Conservation (phyloP, 92 coral and sea anemone species). For the Epizoanthus fatuus region DNA sequence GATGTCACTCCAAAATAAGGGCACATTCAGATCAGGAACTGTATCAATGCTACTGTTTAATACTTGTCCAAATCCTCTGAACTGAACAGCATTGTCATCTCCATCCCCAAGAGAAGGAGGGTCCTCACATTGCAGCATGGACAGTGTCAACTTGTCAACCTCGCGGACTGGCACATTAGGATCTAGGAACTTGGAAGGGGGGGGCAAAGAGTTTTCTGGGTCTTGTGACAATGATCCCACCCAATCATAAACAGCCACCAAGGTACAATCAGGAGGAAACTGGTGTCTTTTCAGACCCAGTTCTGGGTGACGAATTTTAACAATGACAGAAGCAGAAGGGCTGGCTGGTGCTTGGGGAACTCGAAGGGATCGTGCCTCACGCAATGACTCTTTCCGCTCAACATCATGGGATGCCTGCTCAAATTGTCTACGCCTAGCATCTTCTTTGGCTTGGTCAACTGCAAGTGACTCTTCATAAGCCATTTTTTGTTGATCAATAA, state of each 20-base stretch:
- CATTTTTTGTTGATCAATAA: constrained; percentile 36
- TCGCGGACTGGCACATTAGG: constrained; percentile 32
- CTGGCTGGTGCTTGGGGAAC: constrained; percentile 50
- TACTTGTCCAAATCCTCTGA: constrained; percentile 39
- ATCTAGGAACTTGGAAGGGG: constrained; percentile 36
- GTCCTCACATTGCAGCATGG: constrained; percentile 53
- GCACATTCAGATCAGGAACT: constrained; percentile 12
- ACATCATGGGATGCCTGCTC: constrained; percentile 11
- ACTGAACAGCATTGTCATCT: constrained; percentile 47
- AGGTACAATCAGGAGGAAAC: constrained; percentile 34
- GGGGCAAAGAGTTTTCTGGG: constrained; percentile 55
- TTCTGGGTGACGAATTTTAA: constrained; percentile 55
- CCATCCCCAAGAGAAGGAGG: constrained; percentile 48
- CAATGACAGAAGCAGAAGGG: constrained; percentile 35
- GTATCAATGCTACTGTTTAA: constrained; percentile 46
- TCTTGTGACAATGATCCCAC: constrained; percentile 53
- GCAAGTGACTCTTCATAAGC: constrained; percentile 47
- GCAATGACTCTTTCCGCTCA: constrained; percentile 50
- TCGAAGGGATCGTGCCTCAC: constrained; percentile 22
- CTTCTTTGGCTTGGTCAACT: constrained; percentile 46
- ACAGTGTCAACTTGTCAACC: constrained; percentile 40
- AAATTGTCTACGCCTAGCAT: constrained; percentile 19
- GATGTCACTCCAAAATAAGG: background rate
- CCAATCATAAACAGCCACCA: constrained; percentile 64
- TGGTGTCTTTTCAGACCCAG: constrained; percentile 42